phyloP scores from a whole-genome alignment of 1,140 invertebrate species.

The Anthonomus grandis region DNA sequence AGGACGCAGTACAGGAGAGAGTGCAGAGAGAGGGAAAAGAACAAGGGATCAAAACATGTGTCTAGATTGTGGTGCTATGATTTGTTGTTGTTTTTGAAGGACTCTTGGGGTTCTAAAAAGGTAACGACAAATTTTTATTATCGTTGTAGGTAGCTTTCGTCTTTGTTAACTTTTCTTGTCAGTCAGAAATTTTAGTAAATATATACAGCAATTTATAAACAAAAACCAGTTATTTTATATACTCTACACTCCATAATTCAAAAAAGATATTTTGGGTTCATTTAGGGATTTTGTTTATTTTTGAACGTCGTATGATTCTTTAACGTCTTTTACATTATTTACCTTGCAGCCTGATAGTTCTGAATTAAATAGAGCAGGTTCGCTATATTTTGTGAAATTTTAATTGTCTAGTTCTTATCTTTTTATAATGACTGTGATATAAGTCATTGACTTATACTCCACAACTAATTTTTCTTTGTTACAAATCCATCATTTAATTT shows the following conservation, averaged over 20 bases:
- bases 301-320: too few species aligned
- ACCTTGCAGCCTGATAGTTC: too few species aligned
- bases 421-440: background rate
- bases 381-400: slow-evolving; percentile 5
- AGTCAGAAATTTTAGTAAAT: slow-evolving; percentile 4
- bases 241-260: background rate
- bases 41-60: slow-evolving; percentile 9
- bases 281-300: too few species aligned
- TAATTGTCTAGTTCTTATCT: too few species aligned
- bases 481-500: background rate
- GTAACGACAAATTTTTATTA: slow-evolving; percentile 3
- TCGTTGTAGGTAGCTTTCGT: background rate
- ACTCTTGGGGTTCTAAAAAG: background rate
- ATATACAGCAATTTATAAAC: background rate
- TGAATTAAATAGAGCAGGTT: slow-evolving; percentile 1
- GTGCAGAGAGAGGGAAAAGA: slow-evolving; percentile 13
- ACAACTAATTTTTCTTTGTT: background rate
- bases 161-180: background rate
- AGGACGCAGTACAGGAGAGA: slow-evolving; percentile 30
- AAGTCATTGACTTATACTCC: background rate
- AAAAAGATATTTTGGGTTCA: too few species aligned
- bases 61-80: slow-evolving; percentile 30
- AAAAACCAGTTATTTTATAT: background rate
- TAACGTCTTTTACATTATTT: too few species aligned
- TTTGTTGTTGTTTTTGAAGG: slow-evolving; percentile 27